Evolutionary conservation across 1,140 invertebrate species (phyloP), one percentile per base, ranked within the genome.

Genomic region (Drosophila bocki): DNA sequence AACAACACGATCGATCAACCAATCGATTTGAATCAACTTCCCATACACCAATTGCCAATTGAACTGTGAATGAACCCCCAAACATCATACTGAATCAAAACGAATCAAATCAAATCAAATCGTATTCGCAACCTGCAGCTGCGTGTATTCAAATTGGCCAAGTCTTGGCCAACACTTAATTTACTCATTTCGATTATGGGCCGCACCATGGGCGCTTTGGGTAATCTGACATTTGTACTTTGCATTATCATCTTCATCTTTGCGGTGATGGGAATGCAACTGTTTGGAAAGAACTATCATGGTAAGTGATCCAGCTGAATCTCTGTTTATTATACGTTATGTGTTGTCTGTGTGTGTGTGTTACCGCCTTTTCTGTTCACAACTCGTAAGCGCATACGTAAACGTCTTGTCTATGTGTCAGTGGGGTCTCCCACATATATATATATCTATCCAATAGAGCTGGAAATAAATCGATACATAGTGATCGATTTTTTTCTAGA

Each of bases 181-280:
- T 95, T 99, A 94, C 95, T 99, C 82, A 99, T 99, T 92, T 98
- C 98, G 81, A 99, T 99, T 93, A 99, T 99, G 96, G 98, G 97
- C 75, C 96, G 97, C 94, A 99, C 98, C 33, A 97, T 99, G 94
- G 98, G 98, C 88, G 98, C 98, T 86, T 95, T 99, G 93, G 98
- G 98, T 94, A 99, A 99, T 94, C 94, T 99, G 93, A 98, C 97
- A 79, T 98, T 99, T 94, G 97, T 99, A 78, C 95, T 99, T 91
- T 98, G 96, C 92, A 99, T 99, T 94, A 98, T 99, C 93, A 98
- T 99, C 94, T 99, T 99, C 95, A 99, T 99, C 93, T 99, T 98
- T 94, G 98, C 98, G 93, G 98, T 99, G 72, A 98, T 99, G 97
- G 98, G 98, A 82, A 99, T 98, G 97, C 98, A 99, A 94, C 95